phyloP scores from a whole-genome alignment of 2,797 vertebrate species.

The Saguinus oedipus region DNA sequence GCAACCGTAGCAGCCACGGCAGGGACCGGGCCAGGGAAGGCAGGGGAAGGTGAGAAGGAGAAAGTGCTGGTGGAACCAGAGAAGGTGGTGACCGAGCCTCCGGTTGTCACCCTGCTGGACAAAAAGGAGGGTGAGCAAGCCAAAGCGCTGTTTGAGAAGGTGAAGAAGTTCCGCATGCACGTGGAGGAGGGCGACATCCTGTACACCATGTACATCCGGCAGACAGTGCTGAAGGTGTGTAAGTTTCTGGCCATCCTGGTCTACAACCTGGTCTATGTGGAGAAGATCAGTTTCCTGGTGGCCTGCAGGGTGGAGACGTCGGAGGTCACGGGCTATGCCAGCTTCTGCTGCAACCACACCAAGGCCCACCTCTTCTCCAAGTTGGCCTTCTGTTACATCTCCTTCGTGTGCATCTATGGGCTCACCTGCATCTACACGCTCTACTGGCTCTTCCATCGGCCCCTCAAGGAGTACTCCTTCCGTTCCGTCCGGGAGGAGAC shows the following conservation, averaged over 20 bases:
- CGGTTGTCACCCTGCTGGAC: conserved; percentile 87
- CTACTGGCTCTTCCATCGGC: conserved; percentile 93
- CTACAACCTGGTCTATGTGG: conserved; percentile 88
- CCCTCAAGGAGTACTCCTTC: conserved; percentile 92
- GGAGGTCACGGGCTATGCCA: conserved; percentile 90
- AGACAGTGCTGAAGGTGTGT: conserved; percentile 90
- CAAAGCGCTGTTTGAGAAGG: conserved; percentile 95
- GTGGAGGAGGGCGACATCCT: conserved; percentile 93
- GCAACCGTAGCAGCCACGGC: not conserved
- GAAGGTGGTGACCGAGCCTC: conserved; percentile 85
- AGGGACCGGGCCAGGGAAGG: conserved; percentile 71
- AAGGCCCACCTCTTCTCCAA: conserved; percentile 95
- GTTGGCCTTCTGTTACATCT: conserved; percentile 91
- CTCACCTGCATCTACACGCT: conserved; percentile 91
- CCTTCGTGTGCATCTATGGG: conserved; percentile 91
- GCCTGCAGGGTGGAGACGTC: conserved; percentile 89
- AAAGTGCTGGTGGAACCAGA: conserved; percentile 80
- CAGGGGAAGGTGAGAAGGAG: conserved; percentile 80
- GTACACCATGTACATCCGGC: conserved; percentile 92
- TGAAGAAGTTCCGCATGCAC: conserved; percentile 93
- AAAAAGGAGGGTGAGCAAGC: conserved; percentile 95
- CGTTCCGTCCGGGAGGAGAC: conserved; percentile 91
- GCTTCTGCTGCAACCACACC: conserved; percentile 94
- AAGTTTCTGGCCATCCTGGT: conserved; percentile 90
- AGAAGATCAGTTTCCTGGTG: conserved; percentile 90